Conservation (phyloP, 1,140 invertebrate genomes). For the Listronotus bonariensis region DNA sequence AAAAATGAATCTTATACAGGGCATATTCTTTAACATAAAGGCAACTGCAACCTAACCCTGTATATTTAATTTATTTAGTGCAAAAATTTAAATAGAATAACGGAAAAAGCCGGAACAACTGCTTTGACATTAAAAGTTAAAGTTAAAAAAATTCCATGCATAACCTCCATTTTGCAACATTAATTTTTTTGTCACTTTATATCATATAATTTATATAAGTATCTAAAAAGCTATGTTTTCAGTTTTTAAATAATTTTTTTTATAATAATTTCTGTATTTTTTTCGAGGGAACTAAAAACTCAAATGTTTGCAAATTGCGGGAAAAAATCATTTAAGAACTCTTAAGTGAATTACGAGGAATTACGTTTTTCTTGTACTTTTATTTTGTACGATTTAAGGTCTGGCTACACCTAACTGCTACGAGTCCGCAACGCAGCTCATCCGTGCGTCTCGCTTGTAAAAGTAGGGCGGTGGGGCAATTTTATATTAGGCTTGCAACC, state of each 20-base stretch:
- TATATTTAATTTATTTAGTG: conserved; percentile 18
- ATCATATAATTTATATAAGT: conserved; percentile 41
- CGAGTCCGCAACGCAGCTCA: too few relatives aligned
- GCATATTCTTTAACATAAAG: neutral
- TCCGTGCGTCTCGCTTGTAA: too few relatives aligned
- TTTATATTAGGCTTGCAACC: too few relatives aligned
- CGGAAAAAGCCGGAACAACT: conserved; percentile 16
- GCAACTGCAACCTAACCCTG: conserved; percentile 5
- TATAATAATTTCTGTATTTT: conserved; percentile 22
- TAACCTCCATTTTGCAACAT: conserved; percentile 44
- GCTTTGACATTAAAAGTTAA: conserved; percentile 29
- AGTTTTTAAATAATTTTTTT: conserved; percentile 35
- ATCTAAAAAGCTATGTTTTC: conserved; percentile 48
- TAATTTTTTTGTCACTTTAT: conserved; percentile 40
- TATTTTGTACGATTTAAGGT: conserved; percentile 38
- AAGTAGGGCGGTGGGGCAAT: too few relatives aligned
- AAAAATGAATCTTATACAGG: conserved; percentile 13
- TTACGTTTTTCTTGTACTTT: conserved; percentile 35
- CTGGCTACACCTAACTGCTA: too few relatives aligned
- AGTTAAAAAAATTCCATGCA: conserved; percentile 40
- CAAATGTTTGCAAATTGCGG: conserved; percentile 38
- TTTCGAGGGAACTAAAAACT: conserved; percentile 34
- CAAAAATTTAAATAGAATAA: conserved; percentile 13
- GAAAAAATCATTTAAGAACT: conserved; percentile 36
- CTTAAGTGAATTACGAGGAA: conserved; percentile 2